Percentiles rank a stretch among this genome's conserved stretches.
These are phyloP conservation scores for human DNA, from an alignment of 2,113 vertebrate genomes.

Conservation along the genomic window DNA sequence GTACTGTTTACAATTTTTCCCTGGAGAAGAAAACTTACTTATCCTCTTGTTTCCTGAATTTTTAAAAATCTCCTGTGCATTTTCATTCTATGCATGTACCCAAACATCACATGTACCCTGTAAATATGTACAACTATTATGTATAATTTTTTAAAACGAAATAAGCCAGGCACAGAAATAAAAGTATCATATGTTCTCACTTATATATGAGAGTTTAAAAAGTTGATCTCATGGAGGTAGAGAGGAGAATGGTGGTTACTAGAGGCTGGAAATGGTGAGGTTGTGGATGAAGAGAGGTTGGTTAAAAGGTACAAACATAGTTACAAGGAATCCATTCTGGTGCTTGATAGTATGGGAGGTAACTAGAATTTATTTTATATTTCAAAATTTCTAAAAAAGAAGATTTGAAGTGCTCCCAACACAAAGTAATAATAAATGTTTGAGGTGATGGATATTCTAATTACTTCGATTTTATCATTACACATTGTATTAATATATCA, in stretches of 20 bases:
- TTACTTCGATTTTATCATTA: background rate
- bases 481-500: background rate
- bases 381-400: background rate
- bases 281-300: background rate
- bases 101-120: background rate
- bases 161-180: background rate
- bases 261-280: background rate
- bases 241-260: background rate
- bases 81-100: background rate
- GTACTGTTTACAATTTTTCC: background rate
- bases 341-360: background rate
- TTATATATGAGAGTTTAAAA: background rate
- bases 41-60: background rate
- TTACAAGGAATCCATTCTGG: background rate
- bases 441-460: background rate
- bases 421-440: background rate
- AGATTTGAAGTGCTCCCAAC: background rate
- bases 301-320: background rate
- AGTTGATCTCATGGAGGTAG: background rate
- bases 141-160: background rate
- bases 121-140: background rate
- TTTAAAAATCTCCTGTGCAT: background rate
- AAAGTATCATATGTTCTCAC: background rate
- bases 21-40: background rate
- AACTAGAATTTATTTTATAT: background rate